Evolutionary conservation across 2,797 vertebrate genomes (phyloP), one percentile per base, ranked within the genome.

Genomic region (Typhlichthys eigenmanni): DNA sequence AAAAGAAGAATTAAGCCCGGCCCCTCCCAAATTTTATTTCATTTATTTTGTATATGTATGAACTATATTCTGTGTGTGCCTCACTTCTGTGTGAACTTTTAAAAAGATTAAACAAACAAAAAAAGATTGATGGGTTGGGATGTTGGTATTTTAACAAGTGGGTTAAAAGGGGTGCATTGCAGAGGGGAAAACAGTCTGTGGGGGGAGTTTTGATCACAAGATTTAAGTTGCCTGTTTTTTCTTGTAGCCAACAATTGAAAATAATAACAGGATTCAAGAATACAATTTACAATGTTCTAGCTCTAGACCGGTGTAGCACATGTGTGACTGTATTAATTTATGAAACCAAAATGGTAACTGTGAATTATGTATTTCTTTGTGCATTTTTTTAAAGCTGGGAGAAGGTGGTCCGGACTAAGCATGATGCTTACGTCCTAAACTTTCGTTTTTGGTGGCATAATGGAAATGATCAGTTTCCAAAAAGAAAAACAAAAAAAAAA

Each of bases 291-390:
- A 92, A 92, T 93, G 92, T 93, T 93, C 91, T 93, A 93, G 92
- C 92, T 92, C 91, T 94, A 93, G 92, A 91, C 92, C 90, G 88
- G 91, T 94, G 93, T 93, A 94, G 93, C 93, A 94, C 92, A 93
- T 92, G 91, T 93, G 92, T 94, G 93, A 93, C 91, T 93, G 92
- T 94, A 93, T 93, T 93, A 93, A 94, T 93, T 94, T 94, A 93
- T 93, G 87, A 93, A 94, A 93, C 92, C 93, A 93, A 94, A 94
- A 94, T 93, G 92, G 92, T 93, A 92, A 94, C 93, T 94, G 93
- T 94, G 93, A 94, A 94, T 92, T 92, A 91, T 87, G 92, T 93
- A 92, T 93, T 93, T 94, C 90, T 93, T 93, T 93, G 91, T 94
- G 92, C 86, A 88, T 93, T 93, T 91, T 90, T 89, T 89, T 62